Evolutionary conservation across 2,888 invertebrate genomes (phyloP), one percentile per base, ranked within the genome.

Genomic region (Polyommatus iphigenia): DNA sequence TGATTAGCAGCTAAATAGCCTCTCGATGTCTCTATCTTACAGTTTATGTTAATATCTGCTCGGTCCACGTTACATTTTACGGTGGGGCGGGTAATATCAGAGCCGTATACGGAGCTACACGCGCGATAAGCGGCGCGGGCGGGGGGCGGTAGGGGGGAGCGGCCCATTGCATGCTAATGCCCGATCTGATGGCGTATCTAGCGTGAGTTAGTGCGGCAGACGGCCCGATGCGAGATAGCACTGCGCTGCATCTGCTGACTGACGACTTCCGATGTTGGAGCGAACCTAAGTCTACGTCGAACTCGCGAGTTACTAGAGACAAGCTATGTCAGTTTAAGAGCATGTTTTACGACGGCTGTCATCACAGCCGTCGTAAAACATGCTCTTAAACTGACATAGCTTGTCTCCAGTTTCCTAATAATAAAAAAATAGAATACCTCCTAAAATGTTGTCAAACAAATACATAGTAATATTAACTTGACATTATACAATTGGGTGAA

Each of bases 31-130:
- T 67, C 67, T 67, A 67, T 67, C 29, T 67, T 29, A 32, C 29
- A 67, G 67, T 67, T 67, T 67, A 67, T 29, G 24, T 62, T 62
- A 67, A 67, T 67, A 67, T 67, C 67, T 67, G 18, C 24, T 67
- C 67, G 20, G 67, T 67, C 67, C 29, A 67, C 67, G 24, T 67
- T 67, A 67, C 67, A 67, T 67, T 29, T 67, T 67, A 67, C 29
- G 18, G 32, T 67, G 67, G 10, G 24, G 15, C 29, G 29, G 67
- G 32, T 67, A 29, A 67, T 67, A 67, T 67, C 29, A 32, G 67
- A 15, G 67, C 67, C 67, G 67, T 67, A 67, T 67, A 67, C 67
- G 67, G 67, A 67, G 67, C 67, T 32, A 62, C 62, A 24, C 67
- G 67, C 24, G 67, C 24, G 67, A 67, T 67, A 67, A 67, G 67